Conservation (phyloP, 1,140 invertebrate genomes). For the Drosophila azteca region DNA sequence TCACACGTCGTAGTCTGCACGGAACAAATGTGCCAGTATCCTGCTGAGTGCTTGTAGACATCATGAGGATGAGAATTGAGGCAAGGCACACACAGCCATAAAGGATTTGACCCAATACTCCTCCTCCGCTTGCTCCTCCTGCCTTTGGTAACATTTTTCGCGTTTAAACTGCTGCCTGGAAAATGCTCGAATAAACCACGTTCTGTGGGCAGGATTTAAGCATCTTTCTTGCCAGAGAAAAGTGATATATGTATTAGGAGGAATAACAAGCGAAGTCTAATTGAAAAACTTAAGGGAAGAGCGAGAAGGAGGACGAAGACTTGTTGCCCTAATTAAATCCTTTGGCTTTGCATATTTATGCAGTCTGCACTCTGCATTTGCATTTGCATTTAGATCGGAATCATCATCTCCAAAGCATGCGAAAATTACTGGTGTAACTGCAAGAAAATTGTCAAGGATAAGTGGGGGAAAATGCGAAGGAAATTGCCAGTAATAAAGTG, state of each 20-base stretch:
- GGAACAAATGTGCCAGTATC: constrained; percentile 62
- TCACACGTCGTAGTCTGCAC: constrained; percentile 66
- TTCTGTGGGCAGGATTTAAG: constrained; percentile 56
- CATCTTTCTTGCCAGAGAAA: constrained; percentile 21
- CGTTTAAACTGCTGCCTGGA: constrained; percentile 23
- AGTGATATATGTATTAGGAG: constrained; percentile 32
- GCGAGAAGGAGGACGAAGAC: too few species aligned
- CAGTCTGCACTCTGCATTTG: not conserved
- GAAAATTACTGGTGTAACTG: too few species aligned
- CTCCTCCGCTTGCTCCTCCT: constrained; percentile 7
- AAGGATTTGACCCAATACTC: constrained; percentile 62
- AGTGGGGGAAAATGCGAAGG: too few species aligned
- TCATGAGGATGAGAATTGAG: constrained; percentile 21
- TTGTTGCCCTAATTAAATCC: constrained; percentile 28
- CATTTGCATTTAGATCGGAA: constrained; percentile 5
- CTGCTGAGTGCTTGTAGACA: constrained; percentile 39
- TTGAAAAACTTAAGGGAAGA: constrained; percentile 41
- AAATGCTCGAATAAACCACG: constrained; percentile 54
- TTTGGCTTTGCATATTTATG: constrained; percentile 4
- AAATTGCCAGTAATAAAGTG: too few species aligned
- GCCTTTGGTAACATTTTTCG: constrained; percentile 37
- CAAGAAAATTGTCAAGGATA: not conserved
- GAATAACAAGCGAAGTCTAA: constrained; percentile 18
- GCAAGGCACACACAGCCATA: constrained; percentile 17
- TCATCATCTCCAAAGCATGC: not conserved